Percentiles rank a stretch among this genome's conserved stretches.
These are phyloP conservation scores for Parasteatoda tepidariorum DNA, from an alignment of 1,140 invertebrate species.

Conservation along the genomic window DNA sequence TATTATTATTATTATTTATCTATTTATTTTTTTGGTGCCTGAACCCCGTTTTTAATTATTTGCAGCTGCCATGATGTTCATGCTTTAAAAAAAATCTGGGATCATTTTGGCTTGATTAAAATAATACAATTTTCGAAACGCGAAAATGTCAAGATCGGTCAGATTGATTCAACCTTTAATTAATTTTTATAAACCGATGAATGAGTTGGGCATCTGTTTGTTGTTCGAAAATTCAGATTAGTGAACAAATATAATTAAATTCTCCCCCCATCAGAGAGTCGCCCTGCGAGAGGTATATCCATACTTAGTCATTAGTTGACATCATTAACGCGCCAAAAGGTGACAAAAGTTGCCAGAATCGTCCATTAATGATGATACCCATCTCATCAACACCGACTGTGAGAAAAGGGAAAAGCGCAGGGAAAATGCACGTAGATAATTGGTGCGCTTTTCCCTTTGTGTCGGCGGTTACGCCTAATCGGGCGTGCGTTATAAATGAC, in stretches of 20 bases:
- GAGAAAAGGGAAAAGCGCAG: not conserved
- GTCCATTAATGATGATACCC: slow-evolving; percentile 7
- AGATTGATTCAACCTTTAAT: too few species aligned
- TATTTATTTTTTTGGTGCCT: too few species aligned
- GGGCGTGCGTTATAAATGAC: slow-evolving; percentile 50
- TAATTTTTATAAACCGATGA: too few species aligned
- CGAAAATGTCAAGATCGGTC: too few species aligned
- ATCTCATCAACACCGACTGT: too few species aligned
- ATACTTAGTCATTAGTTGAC: slow-evolving; percentile 24
- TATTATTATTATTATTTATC: too few species aligned
- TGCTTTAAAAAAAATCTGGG: too few species aligned
- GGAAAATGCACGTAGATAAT: slow-evolving; percentile 7
- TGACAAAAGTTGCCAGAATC: not conserved
- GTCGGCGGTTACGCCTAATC: slow-evolving; percentile 42
- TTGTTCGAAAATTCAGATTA: not conserved
- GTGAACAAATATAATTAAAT: not conserved
- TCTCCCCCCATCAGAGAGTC: not conserved
- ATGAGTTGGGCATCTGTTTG: too few species aligned
- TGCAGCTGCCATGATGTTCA: too few species aligned
- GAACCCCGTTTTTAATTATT: too few species aligned
- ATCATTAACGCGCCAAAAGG: slow-evolving; percentile 25
- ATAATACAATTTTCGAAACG: too few species aligned
- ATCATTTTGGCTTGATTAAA: too few species aligned
- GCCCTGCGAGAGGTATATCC: not conserved
- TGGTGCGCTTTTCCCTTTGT: slow-evolving; percentile 30